Base-by-base conservation (phyloP, 2,113 vertebrate genomes). In the Rhadina sibilatrix region DNA sequence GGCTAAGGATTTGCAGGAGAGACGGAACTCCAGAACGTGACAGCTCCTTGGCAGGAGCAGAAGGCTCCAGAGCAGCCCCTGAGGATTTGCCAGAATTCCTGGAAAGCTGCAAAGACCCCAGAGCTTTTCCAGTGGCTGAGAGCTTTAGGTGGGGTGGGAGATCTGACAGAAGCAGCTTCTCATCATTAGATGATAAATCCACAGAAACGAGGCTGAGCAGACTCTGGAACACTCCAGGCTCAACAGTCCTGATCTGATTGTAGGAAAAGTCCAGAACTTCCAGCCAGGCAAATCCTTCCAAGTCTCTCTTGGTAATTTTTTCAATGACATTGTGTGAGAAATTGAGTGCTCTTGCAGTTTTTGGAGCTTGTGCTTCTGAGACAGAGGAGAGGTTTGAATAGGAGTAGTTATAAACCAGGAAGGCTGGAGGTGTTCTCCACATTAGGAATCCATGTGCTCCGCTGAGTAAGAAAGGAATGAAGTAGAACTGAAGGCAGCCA, bases 231-330 rank as follows among this genome's bases (percentile, higher is more conserved):
- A 6, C 71, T 15, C 71, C 77, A 3, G 64, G 53, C 46, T 96
- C 94, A 10, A 95, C 11, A n/a, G 85, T 46, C 52, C 65, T 69
- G 46, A 95, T 94, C 61, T 0, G 17, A 20, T 95, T 97, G 70
- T 94, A 76, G 71, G 93, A 96, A 49, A 92, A 56, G 68, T 96
- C 95, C 47, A 96, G 82, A 70, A 90, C 20, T 88, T 97, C 35
- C 56, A 96, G 54, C 6, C 0, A 23, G 3, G 63, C 71, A 53
- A 91, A 89, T 25, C 79, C 83, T 79, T 92, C 84, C 57, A 92
- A 35, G 61, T 96, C 96, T 56, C 31, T 89, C 46, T 30, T 85
- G 61, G 90, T 84, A 23, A 96, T 59, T 57, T 93, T 93, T 93
- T 91, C 50, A 28, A 95, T 94, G 6, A 17, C 1, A 2, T 96